Percentiles rank a stretch among this genome's conserved stretches.
These are phyloP conservation scores for Lomographa bimaculata DNA, from an alignment of 2,888 invertebrate genomes.

Conservation along the genomic window DNA sequence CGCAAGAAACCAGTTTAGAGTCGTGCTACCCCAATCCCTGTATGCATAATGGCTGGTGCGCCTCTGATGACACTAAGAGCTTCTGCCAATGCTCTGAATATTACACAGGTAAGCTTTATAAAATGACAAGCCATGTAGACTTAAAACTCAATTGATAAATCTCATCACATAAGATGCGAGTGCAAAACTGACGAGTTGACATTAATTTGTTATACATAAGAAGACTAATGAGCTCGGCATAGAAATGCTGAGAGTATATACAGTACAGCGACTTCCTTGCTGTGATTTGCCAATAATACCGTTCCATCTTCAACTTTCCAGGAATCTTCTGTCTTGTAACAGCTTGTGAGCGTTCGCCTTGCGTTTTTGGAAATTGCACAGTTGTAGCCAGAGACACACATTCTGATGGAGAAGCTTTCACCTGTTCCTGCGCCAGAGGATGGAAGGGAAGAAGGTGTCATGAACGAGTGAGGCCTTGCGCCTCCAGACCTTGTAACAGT, in stretches of 20 bases:
- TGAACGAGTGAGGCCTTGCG: conserved; percentile 87
- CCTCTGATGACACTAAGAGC: conserved; percentile 80
- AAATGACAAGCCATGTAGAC: no score
- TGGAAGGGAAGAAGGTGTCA: conserved; percentile 88
- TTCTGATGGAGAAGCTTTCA: conserved; percentile 60
- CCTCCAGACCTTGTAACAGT: conserved; percentile 88
- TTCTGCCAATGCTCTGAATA: conserved; percentile 88
- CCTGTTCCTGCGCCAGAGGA: conserved; percentile 87
- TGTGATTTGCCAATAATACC: no score
- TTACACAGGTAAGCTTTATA: conserved; percentile 84
- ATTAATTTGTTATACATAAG: no score
- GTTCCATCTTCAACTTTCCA: conserved; percentile 47
- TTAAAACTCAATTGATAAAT: no score
- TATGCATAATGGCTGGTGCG: conserved; percentile 87
- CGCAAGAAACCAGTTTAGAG: conserved; percentile 84
- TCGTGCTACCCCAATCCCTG: conserved; percentile 90
- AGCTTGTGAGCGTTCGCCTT: conserved; percentile 89
- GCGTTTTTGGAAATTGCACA: conserved; percentile 86
- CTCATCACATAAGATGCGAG: no score
- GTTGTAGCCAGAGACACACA: conserved; percentile 51
- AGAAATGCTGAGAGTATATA: no score
- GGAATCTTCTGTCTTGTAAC: conserved; percentile 90
- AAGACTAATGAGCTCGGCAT: no score
- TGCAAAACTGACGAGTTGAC: no score
- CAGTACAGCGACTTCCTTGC: no score